phyloP scores from a whole-genome alignment of 2,888 invertebrate genomes.

The Strigamia maritima region DNA sequence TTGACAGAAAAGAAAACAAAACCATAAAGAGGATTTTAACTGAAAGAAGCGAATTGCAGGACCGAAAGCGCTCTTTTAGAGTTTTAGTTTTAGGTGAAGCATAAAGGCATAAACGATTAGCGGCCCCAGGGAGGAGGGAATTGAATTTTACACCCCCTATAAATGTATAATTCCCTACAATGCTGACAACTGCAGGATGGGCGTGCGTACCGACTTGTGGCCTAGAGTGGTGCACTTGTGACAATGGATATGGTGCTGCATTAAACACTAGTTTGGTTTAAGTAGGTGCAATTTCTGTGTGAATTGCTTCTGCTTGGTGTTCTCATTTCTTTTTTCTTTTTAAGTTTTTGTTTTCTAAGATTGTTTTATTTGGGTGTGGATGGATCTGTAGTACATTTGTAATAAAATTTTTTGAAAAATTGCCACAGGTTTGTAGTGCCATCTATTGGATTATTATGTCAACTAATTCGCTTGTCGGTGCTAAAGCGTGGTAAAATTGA shows the following conservation, averaged over 20 bases:
- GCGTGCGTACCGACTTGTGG: background rate
- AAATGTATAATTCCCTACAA: background rate
- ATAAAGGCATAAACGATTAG: background rate
- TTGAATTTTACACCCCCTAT: constrained; percentile 1
- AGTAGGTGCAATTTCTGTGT: background rate
- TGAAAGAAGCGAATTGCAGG: background rate
- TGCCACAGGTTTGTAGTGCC: no score
- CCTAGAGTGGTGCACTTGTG: background rate
- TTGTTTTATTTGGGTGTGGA: background rate
- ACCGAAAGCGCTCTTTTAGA: background rate
- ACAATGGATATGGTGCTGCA: background rate
- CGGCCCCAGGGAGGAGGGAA: background rate
- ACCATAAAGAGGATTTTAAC: background rate
- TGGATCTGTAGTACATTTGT: background rate
- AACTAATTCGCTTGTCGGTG: no score
- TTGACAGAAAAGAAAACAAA: background rate
- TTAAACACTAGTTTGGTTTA: background rate
- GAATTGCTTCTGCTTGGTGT: background rate
- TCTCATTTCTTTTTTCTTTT: no score
- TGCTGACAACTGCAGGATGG: background rate
- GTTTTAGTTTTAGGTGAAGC: background rate
- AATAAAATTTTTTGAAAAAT: no score
- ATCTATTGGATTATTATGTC: no score
- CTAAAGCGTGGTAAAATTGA: no score
- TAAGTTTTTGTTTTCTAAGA: background rate